Evolutionary conservation across 1,140 invertebrate genomes (phyloP), one percentile per base, ranked within the genome.

Genomic region (Bombus picipes): DNA sequence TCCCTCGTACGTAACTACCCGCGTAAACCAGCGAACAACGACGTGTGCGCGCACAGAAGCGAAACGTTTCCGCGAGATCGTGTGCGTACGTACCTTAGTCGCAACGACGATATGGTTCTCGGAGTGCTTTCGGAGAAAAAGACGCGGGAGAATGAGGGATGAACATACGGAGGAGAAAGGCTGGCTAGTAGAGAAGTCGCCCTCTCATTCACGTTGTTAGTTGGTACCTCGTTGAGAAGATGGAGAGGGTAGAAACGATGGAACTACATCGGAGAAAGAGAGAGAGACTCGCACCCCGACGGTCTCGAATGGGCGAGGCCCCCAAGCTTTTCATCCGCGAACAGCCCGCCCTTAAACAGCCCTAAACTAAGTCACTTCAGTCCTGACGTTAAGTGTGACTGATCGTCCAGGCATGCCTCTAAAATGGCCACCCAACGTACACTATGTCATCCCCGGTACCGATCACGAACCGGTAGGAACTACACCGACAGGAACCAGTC

Each of bases 361-460:
- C 93, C 91, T 92, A 92, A 94, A 91, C 91, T 92, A 91, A 92
- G 92, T 93, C 91, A 93, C 91, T 93, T 91, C 77, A 91, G 75
- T 39, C 59, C 47, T 86, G 90, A 92, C 91, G 81, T 92, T 90
- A 89, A 93, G 92, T 92, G 91, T 94, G 92, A 92, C 89, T 90
- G 92, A 93, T 93, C 90, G 91, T 91, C 88, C 87, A 81, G 83
- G 77, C 88, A 79, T 87, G 76, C 80, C 89, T 92, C 82, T 85
- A 91, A 94, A 93, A 94, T 94, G 92, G 92, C 89, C 85, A 88
- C 87, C 86, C 83, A 89, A 34, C 32, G 78, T 77, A 81, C 71
- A 70, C 68, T 39, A 18, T 39, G 84, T 75, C 79, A 70, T 81
- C 71, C 62, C 66, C 28, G 32, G 18, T 34, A 28, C 66, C 28